Base-by-base conservation (phyloP, 1,140 invertebrate species). In the Conopomorpha cramerella region DNA sequence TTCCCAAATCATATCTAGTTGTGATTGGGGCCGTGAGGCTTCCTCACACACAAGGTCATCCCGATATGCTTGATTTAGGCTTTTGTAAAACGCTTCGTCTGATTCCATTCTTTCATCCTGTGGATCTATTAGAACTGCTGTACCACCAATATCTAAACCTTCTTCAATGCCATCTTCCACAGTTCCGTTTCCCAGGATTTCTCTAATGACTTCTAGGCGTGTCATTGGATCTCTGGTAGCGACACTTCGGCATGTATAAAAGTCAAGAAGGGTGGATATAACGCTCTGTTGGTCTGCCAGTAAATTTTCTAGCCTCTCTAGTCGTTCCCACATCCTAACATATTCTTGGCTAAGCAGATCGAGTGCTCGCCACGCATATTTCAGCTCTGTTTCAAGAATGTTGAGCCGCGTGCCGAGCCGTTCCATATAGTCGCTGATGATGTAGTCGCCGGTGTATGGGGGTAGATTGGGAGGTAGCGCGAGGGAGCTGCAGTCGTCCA, bases 331-430 rank as follows among this genome's bases (percentile, higher is more conserved):
- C 87, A 96, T 96, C 58, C 92, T 91, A 10, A 93, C 89, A 53
- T 95, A 96, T 61, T 96, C 93, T 49, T 92, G 90, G 13, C 91
- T 94, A 3, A 96, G 82, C 23, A 95, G 80, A 60, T 95, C 92
- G 34, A 96, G 73, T 1, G 93, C 91, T 41, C 92, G 82, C 93
- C 93, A 96, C 1, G 93, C 93, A 56, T 92, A 94, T 45, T 92
- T 89, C 12, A 96, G 78, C 66, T 96, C 93, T 0, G 91, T 91
- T 68, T 95, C 93, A 8, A 96, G 81, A 29, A 93, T 86, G 50
- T 88, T 91, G 30, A 96, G 81, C 16, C 92, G 82, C 15, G 90
- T 91, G 2, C 89, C 89, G 30, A 96, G 81, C 36, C 91, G 84
- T 53, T 94, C 91, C 91, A 96, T 93, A 64, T 91, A 92, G 55